These are phyloP conservation scores for Gryon sp. DNA, from an alignment of 1,140 invertebrate species.

Conservation along the genomic window DNA sequence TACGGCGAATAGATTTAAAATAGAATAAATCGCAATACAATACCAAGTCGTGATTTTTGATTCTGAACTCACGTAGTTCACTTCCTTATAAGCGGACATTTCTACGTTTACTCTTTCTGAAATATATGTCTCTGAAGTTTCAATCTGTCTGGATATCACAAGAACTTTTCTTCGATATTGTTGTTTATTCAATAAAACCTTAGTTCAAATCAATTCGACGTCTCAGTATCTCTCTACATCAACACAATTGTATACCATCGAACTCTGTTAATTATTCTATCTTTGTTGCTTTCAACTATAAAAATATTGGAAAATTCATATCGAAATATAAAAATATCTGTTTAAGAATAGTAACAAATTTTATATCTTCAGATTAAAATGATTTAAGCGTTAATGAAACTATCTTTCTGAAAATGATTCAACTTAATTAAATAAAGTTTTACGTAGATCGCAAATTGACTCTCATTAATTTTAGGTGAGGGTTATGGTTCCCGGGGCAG, in stretches of 20 bases:
- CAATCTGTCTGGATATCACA: conserved; percentile 21
- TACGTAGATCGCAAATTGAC: conserved; percentile 54
- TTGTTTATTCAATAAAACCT: conserved; percentile 40
- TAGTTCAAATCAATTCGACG: conserved; percentile 20
- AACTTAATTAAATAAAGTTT: conserved; percentile 53
- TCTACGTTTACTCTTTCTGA: conserved; percentile 24
- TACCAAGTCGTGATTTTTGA: no score
- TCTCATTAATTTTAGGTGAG: conserved; percentile 76
- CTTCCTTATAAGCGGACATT: conserved; percentile 28
- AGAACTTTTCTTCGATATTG: conserved; percentile 8
- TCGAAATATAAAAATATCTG: no score
- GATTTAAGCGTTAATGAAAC: conserved; percentile 50
- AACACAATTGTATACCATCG: no score
- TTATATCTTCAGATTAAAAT: conserved; percentile 45
- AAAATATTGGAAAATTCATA: no score
- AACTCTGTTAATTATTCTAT: no score
- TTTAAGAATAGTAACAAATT: no score
- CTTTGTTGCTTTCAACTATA: no score
- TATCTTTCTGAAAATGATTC: conserved; percentile 32
- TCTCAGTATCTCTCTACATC: conserved; percentile 2
- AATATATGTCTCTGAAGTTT: conserved; percentile 34
- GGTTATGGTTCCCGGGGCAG: conserved; percentile 83
- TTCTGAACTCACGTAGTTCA: conserved; percentile 23
- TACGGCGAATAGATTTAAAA: no score
- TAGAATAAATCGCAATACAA: no score